Conservation (phyloP, 1,140 invertebrate species). For the Bombus sibiricus region DNA sequence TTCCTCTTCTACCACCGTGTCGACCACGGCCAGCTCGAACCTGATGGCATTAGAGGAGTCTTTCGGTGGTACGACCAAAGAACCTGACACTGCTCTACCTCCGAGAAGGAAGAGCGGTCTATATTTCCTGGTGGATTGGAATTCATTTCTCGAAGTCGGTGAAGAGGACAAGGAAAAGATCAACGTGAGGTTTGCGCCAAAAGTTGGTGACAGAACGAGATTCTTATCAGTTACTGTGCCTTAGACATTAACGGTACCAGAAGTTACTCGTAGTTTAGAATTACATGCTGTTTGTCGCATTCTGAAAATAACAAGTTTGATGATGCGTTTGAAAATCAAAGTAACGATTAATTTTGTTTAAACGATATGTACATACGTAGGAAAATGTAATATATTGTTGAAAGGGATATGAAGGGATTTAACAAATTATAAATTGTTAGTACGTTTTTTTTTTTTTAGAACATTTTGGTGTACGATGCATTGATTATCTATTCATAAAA, state of each 20-base stretch:
- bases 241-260: constrained; percentile 67
- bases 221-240: constrained; percentile 89
- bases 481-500: background rate
- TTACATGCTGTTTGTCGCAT: background rate
- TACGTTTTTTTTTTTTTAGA: background rate
- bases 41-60: constrained; percentile 89
- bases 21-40: constrained; percentile 66
- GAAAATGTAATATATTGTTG: background rate
- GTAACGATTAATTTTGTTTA: background rate
- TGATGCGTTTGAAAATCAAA: background rate
- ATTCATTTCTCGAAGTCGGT: constrained; percentile 91
- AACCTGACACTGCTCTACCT: constrained; percentile 84
- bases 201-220: constrained; percentile 89
- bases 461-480: background rate
- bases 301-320: background rate
- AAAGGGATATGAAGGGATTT: background rate
- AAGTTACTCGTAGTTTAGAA: background rate
- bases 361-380: constrained; percentile 17
- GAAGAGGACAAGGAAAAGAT: constrained; percentile 89
- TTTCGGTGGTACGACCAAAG: constrained; percentile 86
- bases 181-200: constrained; percentile 90
- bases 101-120: constrained; percentile 88
- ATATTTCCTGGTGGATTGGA: constrained; percentile 93
- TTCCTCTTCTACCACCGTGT: background rate
- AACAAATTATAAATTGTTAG: background rate